Evolutionary conservation across 2,113 vertebrate genomes (phyloP), one percentile per base, ranked within the genome.

Genomic region (Epinephelus moara): DNA sequence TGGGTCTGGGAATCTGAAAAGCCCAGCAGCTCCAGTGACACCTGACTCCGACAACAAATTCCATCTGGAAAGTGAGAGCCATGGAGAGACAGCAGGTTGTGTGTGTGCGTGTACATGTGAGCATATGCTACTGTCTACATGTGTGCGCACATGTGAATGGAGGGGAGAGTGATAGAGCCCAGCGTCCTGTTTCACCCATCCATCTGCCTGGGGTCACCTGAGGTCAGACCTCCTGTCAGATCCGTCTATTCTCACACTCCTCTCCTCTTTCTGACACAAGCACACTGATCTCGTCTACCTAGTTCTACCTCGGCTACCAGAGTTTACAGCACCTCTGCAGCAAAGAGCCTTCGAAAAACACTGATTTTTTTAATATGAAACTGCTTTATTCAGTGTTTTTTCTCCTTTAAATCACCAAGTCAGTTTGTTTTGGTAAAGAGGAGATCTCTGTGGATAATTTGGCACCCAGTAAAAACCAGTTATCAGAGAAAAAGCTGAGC

Each of bases 31-130:
- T 82, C 64, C 0, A 49, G 67, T 52, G 87, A 77, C 84, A 52
- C 66, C 62, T 5, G 76, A 84, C 72, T 68, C 75, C 30, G 4
- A 2, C 52, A 19, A 3, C 60, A 63, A 63, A 81, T 88, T 82
- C 79, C 82, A 70, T 6, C 17, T n/a, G 62, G 78, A 88, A 81
- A 79, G 85, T 60, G 87, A 89, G 81, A 86, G 82, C 6, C 56
- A 0, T 0, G 0, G 33, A 37, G 57, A 70, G 27, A 50, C 56
- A 3, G 53, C 59, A 40, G 33, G 27, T 4, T 17, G 79, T 13
- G 55, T 55, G 59, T 23, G 64, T 15, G 55, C 15, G 0, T 45
- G 25, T 57, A n/a, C 50, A n/a, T 18, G 63, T 45, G 62, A 45
- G 55, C 17, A 6, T 13, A 12, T 40, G 50, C 45, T 40, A n/a